Conservation (phyloP, 2,113 vertebrate genomes). For the Glareola pratincola region DNA sequence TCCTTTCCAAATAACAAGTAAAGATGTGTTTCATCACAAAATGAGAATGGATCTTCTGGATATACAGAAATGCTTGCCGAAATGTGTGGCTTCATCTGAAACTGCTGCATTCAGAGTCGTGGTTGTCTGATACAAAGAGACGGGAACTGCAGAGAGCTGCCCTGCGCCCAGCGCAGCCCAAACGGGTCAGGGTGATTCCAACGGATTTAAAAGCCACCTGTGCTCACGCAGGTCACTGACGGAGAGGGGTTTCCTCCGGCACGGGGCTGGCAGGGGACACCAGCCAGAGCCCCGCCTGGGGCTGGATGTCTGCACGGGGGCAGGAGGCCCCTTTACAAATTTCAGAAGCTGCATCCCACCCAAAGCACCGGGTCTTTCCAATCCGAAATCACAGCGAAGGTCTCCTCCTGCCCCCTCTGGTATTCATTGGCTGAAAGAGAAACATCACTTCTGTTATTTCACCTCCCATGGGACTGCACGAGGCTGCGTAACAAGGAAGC, state of each 20-base stretch:
- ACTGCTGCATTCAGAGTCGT: accelerated
- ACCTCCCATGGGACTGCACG: neutral
- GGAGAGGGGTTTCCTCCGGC: neutral
- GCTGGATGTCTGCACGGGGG: neutral
- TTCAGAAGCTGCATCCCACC: neutral
- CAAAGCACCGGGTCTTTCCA: neutral
- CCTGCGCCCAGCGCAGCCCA: neutral
- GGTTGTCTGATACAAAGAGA: neutral
- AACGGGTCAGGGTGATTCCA: neutral
- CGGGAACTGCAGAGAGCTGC: neutral
- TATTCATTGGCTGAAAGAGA: neutral
- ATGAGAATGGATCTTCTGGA: neutral
- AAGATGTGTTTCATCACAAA: neutral
- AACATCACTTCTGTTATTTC: neutral
- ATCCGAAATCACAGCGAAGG: neutral
- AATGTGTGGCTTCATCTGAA: neutral
- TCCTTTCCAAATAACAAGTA: neutral
- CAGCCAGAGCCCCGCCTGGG: neutral
- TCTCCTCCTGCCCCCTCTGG: neutral
- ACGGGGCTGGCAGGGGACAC: neutral
- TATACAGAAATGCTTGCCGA: neutral
- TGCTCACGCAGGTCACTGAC: neutral
- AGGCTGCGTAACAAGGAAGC: neutral
- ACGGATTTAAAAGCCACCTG: neutral
- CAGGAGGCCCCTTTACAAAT: neutral